A percentile compares a stretch with the other conserved stretches of the same genome.
phyloP scores from a whole-genome alignment of 2,113 vertebrate genomes.

The Tragelaphus scriptus region DNA sequence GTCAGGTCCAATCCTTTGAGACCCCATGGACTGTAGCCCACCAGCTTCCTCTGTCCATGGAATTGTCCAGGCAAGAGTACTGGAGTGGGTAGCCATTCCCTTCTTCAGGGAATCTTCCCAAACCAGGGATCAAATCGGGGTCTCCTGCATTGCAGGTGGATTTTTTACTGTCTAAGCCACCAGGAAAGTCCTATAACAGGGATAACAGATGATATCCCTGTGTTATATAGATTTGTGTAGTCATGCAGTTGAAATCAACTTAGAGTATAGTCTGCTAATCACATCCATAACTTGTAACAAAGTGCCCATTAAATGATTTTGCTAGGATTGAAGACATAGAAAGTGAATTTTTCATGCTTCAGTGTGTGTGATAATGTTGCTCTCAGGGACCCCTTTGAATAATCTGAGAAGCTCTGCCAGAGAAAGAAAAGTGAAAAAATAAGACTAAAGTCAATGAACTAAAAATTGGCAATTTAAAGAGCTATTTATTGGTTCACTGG shows the following conservation, averaged over 20 bases:
- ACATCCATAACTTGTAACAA: neutral
- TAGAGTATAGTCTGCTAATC: neutral
- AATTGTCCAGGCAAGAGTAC: neutral
- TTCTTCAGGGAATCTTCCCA: neutral
- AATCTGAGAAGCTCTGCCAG: neutral
- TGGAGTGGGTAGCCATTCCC: neutral
- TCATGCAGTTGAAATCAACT: neutral
- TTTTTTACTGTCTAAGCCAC: neutral
- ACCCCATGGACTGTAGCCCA: neutral
- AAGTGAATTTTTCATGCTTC: neutral
- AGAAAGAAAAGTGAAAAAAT: neutral
- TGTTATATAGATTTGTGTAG: neutral
- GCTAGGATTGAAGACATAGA: neutral
- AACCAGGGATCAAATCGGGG: accelerated
- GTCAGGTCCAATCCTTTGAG: neutral
- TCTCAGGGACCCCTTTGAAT: neutral
- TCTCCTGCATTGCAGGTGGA: neutral
- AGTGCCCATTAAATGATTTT: neutral
- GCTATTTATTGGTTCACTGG: neutral
- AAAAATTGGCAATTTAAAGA: neutral
- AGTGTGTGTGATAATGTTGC: neutral
- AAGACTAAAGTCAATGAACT: neutral
- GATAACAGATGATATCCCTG: neutral
- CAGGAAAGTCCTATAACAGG: neutral
- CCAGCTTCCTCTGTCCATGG: neutral